Evolutionary conservation across 1,140 invertebrate genomes (phyloP), one percentile per base, ranked within the genome.

Genomic region (Nephotettix cincticeps): DNA sequence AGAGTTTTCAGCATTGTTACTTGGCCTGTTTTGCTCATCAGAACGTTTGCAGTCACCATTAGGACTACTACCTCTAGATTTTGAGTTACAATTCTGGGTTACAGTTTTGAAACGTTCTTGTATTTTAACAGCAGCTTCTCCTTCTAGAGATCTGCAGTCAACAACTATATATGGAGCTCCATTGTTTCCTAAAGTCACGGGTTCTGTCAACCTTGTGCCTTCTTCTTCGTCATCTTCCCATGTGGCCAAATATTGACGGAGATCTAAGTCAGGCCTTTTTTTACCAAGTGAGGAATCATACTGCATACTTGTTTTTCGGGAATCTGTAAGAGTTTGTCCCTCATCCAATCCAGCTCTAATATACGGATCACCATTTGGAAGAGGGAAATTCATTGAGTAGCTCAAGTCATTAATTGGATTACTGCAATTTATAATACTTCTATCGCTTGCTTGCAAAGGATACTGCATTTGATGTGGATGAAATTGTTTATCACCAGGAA

Each of bases 221-320:
- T 70, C 68, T 25, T 70, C 69, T 29, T 70, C 69, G 13, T 63
- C 69, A 30, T 70, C 69, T 4, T 70, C 58, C 69, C 69, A 70
- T 21, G 69, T 70, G 14, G 58, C 69, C 23, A 70, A 43, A 45
- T 64, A 70, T 45, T 70, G 69, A 25, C 69, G 61, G 1, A 70
- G 56, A 47, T 70, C 69, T 19, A 70, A 43, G 21, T 70, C 58
- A 0, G 69, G 69, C 17, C 58, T 36, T 65, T 70, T 70, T 25
- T 70, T 70, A n/a, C 64, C 64, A 9, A 67, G 25, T 23, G 64
- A 67, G 13, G n/a, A 23, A 27, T 67, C 64, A 43, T 67, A 67
- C 29, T 64, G 61, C 17, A 64, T n/a, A 4, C 11, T n/a, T 14
- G 28, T 1, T 45, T 67, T 67, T 1, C 40, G n/a, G 1, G 36